Evolutionary conservation across 1,140 invertebrate species (phyloP).

Genomic region (Gryllus bimaculatus): DNA sequence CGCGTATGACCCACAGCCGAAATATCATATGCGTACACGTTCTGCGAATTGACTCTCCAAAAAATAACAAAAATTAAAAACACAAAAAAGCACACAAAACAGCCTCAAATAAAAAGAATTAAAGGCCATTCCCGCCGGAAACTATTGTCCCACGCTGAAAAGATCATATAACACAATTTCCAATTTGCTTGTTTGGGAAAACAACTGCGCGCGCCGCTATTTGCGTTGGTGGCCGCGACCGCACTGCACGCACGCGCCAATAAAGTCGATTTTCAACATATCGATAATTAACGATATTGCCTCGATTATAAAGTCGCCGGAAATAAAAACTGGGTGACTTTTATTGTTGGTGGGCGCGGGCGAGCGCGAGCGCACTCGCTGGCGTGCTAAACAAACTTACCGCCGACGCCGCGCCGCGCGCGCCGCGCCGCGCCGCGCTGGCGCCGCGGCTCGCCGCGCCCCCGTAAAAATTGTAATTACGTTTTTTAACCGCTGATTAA

Average conservation of each 20-base stretch:
- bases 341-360: neutral
- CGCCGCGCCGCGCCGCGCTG: no score
- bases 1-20: neutral
- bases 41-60: neutral
- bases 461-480: neutral
- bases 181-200: constrained; percentile 4
- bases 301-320: neutral
- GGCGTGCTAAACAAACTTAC: constrained; percentile 3
- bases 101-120: neutral
- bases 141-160: neutral
- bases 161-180: constrained; percentile 5
- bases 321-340: constrained; percentile 5
- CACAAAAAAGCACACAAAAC: neutral
- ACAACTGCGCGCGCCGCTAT: neutral
- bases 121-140: constrained; percentile 2
- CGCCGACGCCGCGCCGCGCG: no score
- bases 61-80: constrained; percentile 6
- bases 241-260: neutral
- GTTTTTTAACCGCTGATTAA: constrained; percentile 5
- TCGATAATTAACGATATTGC: constrained; percentile 5
- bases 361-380: neutral
- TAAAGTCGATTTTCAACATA: constrained; percentile 1
- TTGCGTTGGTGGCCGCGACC: constrained; percentile 1
- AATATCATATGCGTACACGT: neutral
- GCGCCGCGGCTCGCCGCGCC: no score